These are phyloP conservation scores for Ibycter americanus DNA, from an alignment of 2,797 vertebrate species.

Conservation along the genomic window DNA sequence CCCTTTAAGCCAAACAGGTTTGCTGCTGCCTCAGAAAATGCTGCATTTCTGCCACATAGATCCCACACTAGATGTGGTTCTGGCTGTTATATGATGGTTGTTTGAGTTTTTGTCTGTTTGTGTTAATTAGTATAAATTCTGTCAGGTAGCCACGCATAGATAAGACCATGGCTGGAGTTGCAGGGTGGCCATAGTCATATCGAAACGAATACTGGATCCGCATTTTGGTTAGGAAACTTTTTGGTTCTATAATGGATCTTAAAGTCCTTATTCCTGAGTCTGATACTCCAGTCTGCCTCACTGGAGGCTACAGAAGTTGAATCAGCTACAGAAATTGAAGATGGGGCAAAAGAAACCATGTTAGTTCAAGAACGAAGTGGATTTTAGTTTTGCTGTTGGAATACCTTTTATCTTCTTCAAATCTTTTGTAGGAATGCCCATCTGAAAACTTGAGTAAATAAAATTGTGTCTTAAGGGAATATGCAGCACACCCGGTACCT, in stretches of 20 bases:
- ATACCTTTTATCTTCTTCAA: not conserved
- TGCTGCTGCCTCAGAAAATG: not conserved
- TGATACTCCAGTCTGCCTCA: not conserved
- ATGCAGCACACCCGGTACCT: not conserved
- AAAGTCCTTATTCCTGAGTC: not conserved
- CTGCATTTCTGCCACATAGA: not conserved
- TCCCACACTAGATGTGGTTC: not conserved
- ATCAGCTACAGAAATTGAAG: not conserved
- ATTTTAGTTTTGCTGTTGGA: not conserved
- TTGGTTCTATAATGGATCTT: not conserved
- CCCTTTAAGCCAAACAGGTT: not conserved
- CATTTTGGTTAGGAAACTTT: not conserved
- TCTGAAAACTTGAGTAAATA: not conserved
- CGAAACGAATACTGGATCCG: not conserved
- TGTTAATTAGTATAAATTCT: not conserved
- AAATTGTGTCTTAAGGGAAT: not conserved
- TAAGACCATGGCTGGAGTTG: not conserved
- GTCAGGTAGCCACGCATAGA: not conserved
- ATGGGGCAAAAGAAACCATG: not conserved
- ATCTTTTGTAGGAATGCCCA: not conserved
- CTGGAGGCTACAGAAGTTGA: not conserved
- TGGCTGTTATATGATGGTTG: not conserved
- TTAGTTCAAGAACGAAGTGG: not conserved
- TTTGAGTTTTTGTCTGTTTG: not conserved
- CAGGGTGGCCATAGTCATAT: not conserved